Evolutionary conservation across 2,113 vertebrate species (phyloP), one percentile per base, ranked within the genome.

Genomic region (Grallaria varia): DNA sequence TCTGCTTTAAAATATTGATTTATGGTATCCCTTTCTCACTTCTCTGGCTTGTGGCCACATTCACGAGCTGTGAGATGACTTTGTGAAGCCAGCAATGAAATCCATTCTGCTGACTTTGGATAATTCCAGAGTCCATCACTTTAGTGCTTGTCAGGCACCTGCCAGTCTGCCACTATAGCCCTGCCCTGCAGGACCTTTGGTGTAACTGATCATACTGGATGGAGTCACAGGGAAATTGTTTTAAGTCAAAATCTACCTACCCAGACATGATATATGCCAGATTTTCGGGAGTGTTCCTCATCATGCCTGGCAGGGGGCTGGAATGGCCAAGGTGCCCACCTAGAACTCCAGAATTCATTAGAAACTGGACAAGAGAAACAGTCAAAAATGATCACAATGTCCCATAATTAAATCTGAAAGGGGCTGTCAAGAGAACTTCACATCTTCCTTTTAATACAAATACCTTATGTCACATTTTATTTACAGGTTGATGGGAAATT

Each of bases 121-220:
- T 60, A 22, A 52, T 14, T 52, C 20, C 9, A 2, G 47, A 44
- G 24, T 5, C 25, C 49, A 30, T 35, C 10, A 20, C 33, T 9
- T 37, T 0, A 12, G 0, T 28, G 17, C 47, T 28, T 1, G 18
- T 19, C 76, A 35, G 62, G 44, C n/a, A 1, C 19, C 82, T 50
- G 25, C 23, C 78, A 52, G 64, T 33, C 25, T 9, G 37, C 13
- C 42, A 1, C 8, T 7, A 2, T 3, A 53, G 21, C 42, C 53
- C 60, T 28, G 58, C 56, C 31, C 27, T 6, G 30, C 2, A 23
- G 40, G 35, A 9, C 6, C 42, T 0, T 0, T 1, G 14, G 15
- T 9, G 6, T 2, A 2, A 6, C 74, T 12, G 74, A 3, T 18
- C 31, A 1, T 1, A 21, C 45, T 24, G 31, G 5, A 1, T 1